These are phyloP conservation scores for Picathartes gymnocephalus DNA, from an alignment of 2,113 vertebrate genomes.

Conservation along the genomic window DNA sequence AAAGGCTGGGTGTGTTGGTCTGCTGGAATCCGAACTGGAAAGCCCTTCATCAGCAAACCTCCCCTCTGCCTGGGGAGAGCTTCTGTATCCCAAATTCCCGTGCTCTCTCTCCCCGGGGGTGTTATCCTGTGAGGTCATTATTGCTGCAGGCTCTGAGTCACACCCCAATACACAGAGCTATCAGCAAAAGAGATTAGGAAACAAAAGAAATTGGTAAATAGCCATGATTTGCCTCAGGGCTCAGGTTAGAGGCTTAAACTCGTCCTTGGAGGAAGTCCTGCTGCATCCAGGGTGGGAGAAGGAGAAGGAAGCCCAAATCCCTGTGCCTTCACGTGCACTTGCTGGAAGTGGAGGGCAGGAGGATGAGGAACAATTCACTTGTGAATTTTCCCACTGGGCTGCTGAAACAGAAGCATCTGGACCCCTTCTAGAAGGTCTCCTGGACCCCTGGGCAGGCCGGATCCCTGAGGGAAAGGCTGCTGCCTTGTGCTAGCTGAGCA, in stretches of 20 bases:
- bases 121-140: not conserved
- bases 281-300: not conserved
- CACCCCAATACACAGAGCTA: not conserved
- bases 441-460: not conserved
- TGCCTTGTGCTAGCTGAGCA: not conserved
- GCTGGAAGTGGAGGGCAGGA: not conserved
- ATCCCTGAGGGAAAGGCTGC: not conserved
- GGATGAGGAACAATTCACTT: not conserved
- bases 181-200: not conserved
- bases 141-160: not conserved
- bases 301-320: not conserved
- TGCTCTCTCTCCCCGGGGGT: not conserved
- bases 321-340: accelerated
- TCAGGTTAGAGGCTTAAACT: not conserved
- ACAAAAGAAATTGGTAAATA: not conserved
- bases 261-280: not conserved
- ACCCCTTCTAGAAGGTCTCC: not conserved
- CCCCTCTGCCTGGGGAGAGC: not conserved
- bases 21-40: not conserved
- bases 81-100: not conserved
- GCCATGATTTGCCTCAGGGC: not conserved
- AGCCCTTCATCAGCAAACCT: not conserved
- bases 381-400: not conserved
- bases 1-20: not conserved
- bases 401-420: not conserved